Base-by-base conservation (phyloP, 2,113 vertebrate genomes). In the Notiomystis cincta region DNA sequence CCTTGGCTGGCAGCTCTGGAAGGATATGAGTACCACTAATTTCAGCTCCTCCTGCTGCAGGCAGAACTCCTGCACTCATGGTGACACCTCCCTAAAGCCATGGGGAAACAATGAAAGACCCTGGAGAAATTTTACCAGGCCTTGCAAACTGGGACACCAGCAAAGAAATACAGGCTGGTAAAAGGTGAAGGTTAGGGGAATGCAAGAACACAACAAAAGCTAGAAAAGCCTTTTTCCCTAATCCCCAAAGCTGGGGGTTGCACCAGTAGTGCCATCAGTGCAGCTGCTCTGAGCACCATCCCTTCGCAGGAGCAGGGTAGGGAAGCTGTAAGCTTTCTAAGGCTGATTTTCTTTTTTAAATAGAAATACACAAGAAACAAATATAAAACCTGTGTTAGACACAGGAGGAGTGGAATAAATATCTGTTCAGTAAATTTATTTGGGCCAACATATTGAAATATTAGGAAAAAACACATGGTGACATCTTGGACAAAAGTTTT, bases 21-120 rank as follows among this genome's bases (percentile, higher is more conserved):
- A 86, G 76, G n/a, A 77, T 23, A n/a, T 0, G 0, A 82, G 6
- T 19, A 44, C 30, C 57, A 48, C 60, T 35, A 40, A 7, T 42
- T 81, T 48, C 57, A 70, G 60, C 51, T 81, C 42, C 51, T 70
- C 35, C 80, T 22, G 54, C 60, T 83, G 60, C 67, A 81, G 57
- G 38, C 9, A 6, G 42, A 89, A 80, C 42, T 47, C 51, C 28
- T 37, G 33, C 40, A 71, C 23, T 31, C 45, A 85, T 0, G 27
- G 37, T 3, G 15, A 50, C 3, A 2, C 11, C 9, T 28, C 27
- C 13, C 42, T 38, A 27, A 33, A 78, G 42, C 1, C 0, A 2
- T 18, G 33, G 30, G 30, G 23, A 33, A 84, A 48, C 16, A 54
- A 23, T 3, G 0, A 57, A 76, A 70, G 31, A 79, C 15, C 25